Percentiles rank a stretch among this genome's conserved stretches.
Conservation (phyloP, 2,113 vertebrate genomes). For the Ictidomys tridecemlineatus region DNA sequence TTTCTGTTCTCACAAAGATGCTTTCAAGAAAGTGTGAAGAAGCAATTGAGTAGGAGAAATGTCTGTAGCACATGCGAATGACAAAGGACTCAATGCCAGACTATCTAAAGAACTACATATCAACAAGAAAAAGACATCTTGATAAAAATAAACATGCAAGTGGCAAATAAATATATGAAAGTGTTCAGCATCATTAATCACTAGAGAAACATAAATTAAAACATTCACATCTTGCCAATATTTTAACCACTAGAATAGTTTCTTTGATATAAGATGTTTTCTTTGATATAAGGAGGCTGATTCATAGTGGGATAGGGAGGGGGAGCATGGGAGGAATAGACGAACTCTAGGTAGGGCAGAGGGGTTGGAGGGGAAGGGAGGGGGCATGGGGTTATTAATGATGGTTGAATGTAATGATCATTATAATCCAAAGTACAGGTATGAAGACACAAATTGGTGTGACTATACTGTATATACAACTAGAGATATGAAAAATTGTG, state of each 20-base stretch:
- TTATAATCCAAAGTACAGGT: no score
- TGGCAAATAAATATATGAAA: not conserved
- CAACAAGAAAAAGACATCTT: not conserved
- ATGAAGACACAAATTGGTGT: no score
- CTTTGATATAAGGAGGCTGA: no score
- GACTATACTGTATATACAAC: no score
- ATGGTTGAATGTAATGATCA: no score
- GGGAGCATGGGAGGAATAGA: no score
- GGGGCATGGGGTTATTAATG: no score
- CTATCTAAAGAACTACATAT: not conserved
- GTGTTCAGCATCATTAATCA: not conserved
- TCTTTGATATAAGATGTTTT: no score
- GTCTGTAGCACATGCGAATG: not conserved
- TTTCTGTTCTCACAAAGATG: slow-evolving; percentile 17
- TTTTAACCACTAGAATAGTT: not conserved
- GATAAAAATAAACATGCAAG: not conserved
- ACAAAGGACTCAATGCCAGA: not conserved
- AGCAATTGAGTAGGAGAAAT: not conserved
- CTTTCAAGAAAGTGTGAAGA: not conserved
- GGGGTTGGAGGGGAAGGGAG: no score
- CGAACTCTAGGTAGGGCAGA: no score
- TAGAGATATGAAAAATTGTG: no score
- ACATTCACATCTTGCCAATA: not conserved
- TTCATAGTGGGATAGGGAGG: no score
- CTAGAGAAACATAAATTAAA: slow-evolving; percentile 9